A percentile compares a stretch with the other conserved stretches of the same genome.
Conservation (phyloP, 2,113 vertebrate species). For the Calidris pugnax region DNA sequence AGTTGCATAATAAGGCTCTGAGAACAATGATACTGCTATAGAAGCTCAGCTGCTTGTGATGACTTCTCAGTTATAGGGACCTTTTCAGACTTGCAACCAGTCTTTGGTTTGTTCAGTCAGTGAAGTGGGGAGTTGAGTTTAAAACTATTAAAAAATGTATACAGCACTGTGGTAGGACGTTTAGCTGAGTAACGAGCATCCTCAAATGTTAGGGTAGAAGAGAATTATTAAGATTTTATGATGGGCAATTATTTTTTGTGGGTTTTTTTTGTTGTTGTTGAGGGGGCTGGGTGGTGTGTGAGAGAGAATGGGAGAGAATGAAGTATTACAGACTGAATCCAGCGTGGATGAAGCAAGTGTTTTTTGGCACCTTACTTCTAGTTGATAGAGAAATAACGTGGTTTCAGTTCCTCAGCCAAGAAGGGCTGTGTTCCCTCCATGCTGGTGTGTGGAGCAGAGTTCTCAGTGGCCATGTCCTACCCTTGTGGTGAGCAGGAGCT, state of each 20-base stretch:
- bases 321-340: background rate
- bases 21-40: background rate
- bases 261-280: background rate
- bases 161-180: background rate
- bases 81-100: background rate
- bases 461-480: background rate
- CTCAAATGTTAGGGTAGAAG: background rate
- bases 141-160: background rate
- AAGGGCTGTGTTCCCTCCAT: rapidly evolving
- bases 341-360: background rate
- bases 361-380: background rate
- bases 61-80: background rate
- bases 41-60: background rate
- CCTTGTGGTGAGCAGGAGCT: background rate
- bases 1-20: background rate
- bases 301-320: background rate
- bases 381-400: background rate
- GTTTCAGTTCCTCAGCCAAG: background rate
- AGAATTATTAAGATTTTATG: background rate
- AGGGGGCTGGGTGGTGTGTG: background rate
- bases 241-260: background rate
- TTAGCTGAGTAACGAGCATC: background rate
- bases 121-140: background rate
- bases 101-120: background rate
- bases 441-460: background rate